phyloP scores from a whole-genome alignment of 2,113 vertebrate genomes.

The Podocnemis expansa region DNA sequence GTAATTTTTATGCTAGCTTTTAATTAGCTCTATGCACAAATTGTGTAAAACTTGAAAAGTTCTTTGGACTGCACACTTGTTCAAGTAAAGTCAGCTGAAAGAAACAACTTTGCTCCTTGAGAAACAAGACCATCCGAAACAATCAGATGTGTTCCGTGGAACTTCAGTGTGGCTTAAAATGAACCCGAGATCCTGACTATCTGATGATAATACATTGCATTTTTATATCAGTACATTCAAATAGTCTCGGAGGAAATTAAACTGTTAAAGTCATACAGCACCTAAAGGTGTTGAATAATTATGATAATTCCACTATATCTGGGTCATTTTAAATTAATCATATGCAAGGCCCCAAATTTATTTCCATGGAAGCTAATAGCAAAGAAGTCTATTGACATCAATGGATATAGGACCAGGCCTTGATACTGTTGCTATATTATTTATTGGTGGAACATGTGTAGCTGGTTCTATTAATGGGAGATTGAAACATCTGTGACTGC shows the following conservation, averaged over 20 bases:
- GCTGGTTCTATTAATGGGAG: rapidly evolving
- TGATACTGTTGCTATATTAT: neutral
- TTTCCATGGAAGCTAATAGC: neutral
- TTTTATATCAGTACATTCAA: neutral
- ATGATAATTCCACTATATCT: neutral
- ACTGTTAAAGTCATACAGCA: neutral
- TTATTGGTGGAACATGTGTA: neutral
- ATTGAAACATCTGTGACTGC: neutral
- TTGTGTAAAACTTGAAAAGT: neutral
- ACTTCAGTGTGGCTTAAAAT: neutral
- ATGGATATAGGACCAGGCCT: neutral
- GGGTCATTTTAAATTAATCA: neutral
- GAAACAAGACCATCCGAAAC: neutral
- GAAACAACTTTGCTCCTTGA: neutral
- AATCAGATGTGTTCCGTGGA: neutral
- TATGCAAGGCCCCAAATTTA: neutral
- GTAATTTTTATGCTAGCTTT: neutral
- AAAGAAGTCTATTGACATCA: neutral
- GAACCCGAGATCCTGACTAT: neutral
- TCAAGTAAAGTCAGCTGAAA: neutral
- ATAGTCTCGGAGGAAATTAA: neutral
- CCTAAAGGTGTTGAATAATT: neutral
- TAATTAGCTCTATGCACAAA: neutral
- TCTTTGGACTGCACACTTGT: neutral
- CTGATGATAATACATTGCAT: neutral